Conservation (phyloP, 2,797 vertebrate species). For the Pyrocephalus nanus region DNA sequence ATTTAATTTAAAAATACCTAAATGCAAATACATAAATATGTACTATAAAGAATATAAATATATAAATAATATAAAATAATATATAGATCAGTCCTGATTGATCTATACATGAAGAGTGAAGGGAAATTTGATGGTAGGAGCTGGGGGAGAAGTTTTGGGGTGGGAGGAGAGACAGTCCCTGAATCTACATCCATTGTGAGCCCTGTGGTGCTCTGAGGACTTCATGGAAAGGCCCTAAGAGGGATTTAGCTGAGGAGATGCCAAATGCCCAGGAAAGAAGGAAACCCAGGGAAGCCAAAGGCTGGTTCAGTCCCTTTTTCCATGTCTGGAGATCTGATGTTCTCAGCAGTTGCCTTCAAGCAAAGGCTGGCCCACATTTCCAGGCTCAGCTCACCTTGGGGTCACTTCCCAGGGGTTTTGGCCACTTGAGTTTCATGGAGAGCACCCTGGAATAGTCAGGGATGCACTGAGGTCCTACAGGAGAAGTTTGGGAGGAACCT, state of each 20-base stretch:
- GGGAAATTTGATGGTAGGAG: background rate
- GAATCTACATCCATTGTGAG: background rate
- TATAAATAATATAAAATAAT: background rate
- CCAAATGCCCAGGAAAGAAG: background rate
- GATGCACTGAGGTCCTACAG: background rate
- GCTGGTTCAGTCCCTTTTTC: background rate
- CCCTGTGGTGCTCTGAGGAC: too few species aligned
- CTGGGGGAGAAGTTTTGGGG: too few species aligned
- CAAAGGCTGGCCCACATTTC: background rate
- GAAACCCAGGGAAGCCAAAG: background rate
- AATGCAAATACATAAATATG: too few species aligned
- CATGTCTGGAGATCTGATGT: too few species aligned
- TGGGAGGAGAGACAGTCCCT: background rate
- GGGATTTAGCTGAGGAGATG: background rate
- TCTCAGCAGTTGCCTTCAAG: background rate
- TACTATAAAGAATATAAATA: too few species aligned
- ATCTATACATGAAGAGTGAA: background rate
- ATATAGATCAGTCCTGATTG: rapidly evolving
- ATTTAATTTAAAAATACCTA: too few species aligned
- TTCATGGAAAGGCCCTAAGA: background rate
- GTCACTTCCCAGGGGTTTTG: background rate
- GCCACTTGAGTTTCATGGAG: rapidly evolving
- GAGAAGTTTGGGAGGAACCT: background rate
- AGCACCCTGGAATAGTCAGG: background rate
- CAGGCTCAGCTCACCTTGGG: background rate